Conservation (phyloP, 2,113 vertebrate genomes). For the Lutjanus erythropterus region DNA sequence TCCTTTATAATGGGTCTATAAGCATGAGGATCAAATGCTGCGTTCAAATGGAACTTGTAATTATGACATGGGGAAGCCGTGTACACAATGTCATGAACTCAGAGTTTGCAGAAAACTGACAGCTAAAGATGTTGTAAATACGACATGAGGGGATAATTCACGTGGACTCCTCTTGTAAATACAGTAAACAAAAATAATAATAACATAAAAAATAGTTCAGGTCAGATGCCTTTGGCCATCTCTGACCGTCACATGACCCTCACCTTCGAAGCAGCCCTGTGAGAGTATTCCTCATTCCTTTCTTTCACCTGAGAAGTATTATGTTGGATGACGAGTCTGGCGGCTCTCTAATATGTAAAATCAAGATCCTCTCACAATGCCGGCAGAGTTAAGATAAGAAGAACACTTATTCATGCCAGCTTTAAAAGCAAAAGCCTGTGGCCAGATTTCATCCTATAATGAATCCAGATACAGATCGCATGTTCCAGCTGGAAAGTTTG, state of each 20-base stretch:
- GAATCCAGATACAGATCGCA: constrained; percentile 5
- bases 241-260: neutral
- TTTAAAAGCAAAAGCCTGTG: neutral
- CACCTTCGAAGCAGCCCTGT: neutral
- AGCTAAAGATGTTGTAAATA: too few relatives aligned
- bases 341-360: constrained; percentile 2
- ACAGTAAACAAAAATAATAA: too few relatives aligned
- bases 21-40: too few relatives aligned
- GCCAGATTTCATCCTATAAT: constrained; percentile 10
- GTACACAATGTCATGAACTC: too few relatives aligned
- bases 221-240: neutral
- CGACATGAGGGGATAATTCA: too few relatives aligned
- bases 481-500: neutral
- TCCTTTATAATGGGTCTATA: too few relatives aligned
- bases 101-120: too few relatives aligned
- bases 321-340: neutral
- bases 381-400: neutral
- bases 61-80: too few relatives aligned
- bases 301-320: neutral
- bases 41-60: too few relatives aligned
- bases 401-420: neutral
- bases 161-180: too few relatives aligned
- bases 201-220: too few relatives aligned
- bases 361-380: neutral
- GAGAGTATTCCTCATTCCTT: neutral